Conservation (phyloP, 2,888 invertebrate species). For the Acrobasis suavella region DNA sequence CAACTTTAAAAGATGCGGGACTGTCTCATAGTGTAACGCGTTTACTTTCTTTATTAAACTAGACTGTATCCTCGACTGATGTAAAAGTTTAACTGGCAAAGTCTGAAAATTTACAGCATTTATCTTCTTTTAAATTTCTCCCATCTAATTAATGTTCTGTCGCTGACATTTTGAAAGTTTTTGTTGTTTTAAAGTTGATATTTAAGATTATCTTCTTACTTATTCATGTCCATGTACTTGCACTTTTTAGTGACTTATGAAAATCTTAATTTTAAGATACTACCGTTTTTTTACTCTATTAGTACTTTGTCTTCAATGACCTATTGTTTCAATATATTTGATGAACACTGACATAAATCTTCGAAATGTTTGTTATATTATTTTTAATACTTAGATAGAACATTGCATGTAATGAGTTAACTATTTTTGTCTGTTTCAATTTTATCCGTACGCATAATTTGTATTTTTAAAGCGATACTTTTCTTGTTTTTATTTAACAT, state of each 20-base stretch:
- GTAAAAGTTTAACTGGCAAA: conserved; percentile 11
- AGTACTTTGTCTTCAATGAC: too few relatives aligned
- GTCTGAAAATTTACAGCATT: conserved; percentile 1
- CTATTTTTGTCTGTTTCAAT: too few relatives aligned
- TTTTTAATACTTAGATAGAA: too few relatives aligned
- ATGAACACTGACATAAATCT: too few relatives aligned
- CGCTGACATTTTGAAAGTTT: conserved; percentile 19
- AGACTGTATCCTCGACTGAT: conserved; percentile 4
- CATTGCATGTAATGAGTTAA: too few relatives aligned
- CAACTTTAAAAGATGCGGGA: conserved; percentile 37
- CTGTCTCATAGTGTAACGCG: conserved; percentile 28
- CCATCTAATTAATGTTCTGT: conserved; percentile 8
- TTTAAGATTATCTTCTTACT: background rate
- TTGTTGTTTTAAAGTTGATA: background rate
- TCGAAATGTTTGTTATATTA: too few relatives aligned
- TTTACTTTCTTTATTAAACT: conserved; percentile 21
- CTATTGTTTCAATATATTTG: too few relatives aligned
- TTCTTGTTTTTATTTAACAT: too few relatives aligned
- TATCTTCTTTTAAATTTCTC: conserved; percentile 8
- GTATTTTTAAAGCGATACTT: too few relatives aligned
- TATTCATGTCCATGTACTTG: background rate
- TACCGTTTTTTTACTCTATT: too few relatives aligned
- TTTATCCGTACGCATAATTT: too few relatives aligned
- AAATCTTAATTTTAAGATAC: too few relatives aligned
- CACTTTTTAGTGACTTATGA: background rate